Evolutionary conservation across 2,888 invertebrate species (phyloP).

Genomic region (Limulus polyphemus): DNA sequence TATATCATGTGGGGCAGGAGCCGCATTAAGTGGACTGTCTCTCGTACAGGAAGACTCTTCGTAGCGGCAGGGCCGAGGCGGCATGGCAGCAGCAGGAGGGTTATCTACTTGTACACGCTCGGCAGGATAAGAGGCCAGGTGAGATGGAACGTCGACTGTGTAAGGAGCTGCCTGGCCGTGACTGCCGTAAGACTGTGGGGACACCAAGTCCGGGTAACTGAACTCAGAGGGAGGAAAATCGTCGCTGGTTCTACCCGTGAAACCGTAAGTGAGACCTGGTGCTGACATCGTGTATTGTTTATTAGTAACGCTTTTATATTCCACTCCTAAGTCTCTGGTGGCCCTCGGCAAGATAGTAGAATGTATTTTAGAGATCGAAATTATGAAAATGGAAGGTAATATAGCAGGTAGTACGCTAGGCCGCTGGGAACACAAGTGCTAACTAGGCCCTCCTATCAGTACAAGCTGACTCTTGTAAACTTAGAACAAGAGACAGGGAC

Average conservation of each 20-base stretch:
- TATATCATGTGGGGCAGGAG: slow-evolving; percentile 6
- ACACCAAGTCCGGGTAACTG: too few relatives aligned
- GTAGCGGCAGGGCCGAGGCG: slow-evolving; percentile 15
- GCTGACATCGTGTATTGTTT: too few relatives aligned
- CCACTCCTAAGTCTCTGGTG: too few relatives aligned
- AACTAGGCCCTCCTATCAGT: neutral
- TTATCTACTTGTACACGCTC: too few relatives aligned
- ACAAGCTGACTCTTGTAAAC: neutral
- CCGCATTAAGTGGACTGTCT: slow-evolving; percentile 6
- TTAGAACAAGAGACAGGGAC: neutral
- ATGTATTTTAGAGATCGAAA: slow-evolving; percentile 1
- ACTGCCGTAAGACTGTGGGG: too few relatives aligned
- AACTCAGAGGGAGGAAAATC: too few relatives aligned
- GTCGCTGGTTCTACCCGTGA: too few relatives aligned
- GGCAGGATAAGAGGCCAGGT: too few relatives aligned
- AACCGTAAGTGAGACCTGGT: too few relatives aligned
- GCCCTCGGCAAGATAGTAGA: neutral
- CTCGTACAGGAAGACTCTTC: slow-evolving; percentile 12
- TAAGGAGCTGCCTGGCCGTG: too few relatives aligned
- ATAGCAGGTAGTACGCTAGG: neutral
- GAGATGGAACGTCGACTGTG: too few relatives aligned
- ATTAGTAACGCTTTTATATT: too few relatives aligned
- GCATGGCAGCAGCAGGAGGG: slow-evolving; percentile 5
- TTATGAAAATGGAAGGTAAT: slow-evolving; percentile 2
- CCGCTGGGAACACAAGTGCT: neutral